Conservation (phyloP, 2,113 vertebrate species). For the Agelaius tricolor region DNA sequence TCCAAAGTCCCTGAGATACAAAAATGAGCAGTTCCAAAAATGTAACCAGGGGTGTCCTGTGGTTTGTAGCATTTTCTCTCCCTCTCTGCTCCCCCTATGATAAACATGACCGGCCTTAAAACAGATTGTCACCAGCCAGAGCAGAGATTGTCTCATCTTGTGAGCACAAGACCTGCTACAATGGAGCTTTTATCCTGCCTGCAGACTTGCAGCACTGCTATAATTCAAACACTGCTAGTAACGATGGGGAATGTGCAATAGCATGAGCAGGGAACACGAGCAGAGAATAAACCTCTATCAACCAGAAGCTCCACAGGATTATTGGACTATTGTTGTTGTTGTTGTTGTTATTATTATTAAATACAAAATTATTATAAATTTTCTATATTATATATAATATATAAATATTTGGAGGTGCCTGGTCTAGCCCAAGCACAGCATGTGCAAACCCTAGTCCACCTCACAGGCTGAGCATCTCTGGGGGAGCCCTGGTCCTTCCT, state of each 20-base stretch:
- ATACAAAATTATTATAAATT: no score
- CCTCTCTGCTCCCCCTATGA: neutral
- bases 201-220: constrained; percentile 27
- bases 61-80: neutral
- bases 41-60: neutral
- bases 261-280: neutral
- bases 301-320: neutral
- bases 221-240: constrained; percentile 23
- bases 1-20: neutral
- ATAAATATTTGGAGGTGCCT: neutral
- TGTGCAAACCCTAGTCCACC: accelerated
- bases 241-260: neutral
- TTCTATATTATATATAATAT: no score
- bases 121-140: neutral
- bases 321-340: no score
- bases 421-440: accelerated
- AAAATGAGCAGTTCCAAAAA: neutral
- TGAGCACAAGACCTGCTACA: constrained; percentile 5
- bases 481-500: no score
- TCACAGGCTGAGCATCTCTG: no score
- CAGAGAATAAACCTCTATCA: neutral
- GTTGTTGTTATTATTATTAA: no score
- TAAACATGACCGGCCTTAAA: neutral
- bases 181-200: constrained; percentile 44
- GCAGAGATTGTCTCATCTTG: constrained; percentile 25